Percentiles rank a stretch among this genome's conserved stretches.
Evolutionary conservation across 2,113 vertebrate species (phyloP).

Genomic region (Oxyruncus cristatus): DNA sequence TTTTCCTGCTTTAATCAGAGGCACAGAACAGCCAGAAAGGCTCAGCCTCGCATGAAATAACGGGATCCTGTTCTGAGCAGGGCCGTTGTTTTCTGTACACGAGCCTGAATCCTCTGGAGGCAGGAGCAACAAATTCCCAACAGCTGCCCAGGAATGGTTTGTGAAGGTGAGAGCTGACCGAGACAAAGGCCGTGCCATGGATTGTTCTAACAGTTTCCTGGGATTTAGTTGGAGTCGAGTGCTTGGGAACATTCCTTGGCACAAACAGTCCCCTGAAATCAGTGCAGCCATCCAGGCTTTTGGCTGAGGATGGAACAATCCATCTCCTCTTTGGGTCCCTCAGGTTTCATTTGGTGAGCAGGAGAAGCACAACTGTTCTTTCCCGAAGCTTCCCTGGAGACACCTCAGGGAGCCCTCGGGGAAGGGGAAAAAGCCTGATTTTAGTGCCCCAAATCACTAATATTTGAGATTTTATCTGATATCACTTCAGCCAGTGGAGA

Average conservation of each 20-base stretch:
- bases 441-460: fast-evolving
- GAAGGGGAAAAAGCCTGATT: background rate
- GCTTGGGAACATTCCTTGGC: background rate
- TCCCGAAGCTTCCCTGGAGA: background rate
- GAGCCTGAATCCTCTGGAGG: background rate
- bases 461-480: background rate
- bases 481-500: too few relatives aligned
- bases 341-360: background rate
- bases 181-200: background rate
- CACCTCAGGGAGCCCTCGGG: background rate
- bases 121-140: background rate
- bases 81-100: background rate
- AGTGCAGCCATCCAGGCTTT: background rate
- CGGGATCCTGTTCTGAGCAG: background rate
- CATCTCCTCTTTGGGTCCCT: background rate
- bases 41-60: background rate
- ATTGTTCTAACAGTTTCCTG: background rate
- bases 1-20: background rate
- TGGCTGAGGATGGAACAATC: background rate
- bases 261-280: background rate
- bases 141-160: background rate
- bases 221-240: background rate
- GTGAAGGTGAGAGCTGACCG: background rate
- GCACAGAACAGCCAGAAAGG: background rate
- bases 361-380: too few relatives aligned